These are phyloP conservation scores for Edolisoma coerulescens DNA, from an alignment of 2,113 vertebrate species.

Conservation along the genomic window DNA sequence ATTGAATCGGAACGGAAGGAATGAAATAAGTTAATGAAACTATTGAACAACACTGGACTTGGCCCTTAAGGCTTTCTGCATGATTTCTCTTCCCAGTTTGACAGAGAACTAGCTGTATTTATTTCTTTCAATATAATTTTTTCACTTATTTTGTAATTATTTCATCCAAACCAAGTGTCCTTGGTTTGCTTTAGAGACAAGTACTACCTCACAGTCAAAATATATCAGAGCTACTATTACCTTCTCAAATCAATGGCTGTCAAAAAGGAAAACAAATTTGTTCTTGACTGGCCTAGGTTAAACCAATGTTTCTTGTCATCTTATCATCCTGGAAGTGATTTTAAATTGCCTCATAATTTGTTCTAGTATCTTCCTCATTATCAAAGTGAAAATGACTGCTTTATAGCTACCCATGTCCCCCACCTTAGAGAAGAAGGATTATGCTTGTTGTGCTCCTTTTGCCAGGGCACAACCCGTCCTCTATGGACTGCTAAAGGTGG, in stretches of 20 bases:
- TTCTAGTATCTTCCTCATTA: neutral
- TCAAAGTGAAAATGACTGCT: neutral
- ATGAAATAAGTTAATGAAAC: neutral
- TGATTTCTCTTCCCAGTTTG: neutral
- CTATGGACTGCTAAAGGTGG: neutral
- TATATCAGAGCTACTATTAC: neutral
- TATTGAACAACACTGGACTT: neutral
- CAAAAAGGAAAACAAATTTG: conserved; percentile 7
- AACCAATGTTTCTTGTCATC: neutral
- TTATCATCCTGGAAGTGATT: neutral
- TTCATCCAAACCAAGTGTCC: neutral
- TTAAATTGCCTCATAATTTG: conserved; percentile 4
- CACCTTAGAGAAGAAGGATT: neutral
- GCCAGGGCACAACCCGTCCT: neutral
- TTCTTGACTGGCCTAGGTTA: neutral
- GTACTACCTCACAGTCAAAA: neutral
- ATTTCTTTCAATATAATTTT: neutral
- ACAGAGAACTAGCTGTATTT: neutral
- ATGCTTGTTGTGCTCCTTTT: neutral
- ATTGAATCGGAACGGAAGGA: neutral
- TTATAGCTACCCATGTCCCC: neutral
- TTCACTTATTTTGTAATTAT: neutral
- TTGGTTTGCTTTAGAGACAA: neutral
- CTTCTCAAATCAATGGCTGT: neutral
- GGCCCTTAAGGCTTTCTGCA: neutral